Conservation (phyloP, 2,888 invertebrate genomes). For the Elysia crispata region DNA sequence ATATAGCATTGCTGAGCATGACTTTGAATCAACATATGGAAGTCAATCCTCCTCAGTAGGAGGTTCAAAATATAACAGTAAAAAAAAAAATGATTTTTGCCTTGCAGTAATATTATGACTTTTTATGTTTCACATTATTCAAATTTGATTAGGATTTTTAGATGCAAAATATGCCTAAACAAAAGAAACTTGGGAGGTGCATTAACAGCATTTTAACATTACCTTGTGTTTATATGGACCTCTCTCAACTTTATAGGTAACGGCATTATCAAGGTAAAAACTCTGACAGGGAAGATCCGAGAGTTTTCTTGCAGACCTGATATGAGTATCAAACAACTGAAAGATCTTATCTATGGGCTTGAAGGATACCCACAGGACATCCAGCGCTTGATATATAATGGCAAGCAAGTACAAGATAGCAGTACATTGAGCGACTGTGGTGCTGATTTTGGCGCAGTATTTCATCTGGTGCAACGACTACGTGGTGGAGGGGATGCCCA, state of each 20-base stretch:
- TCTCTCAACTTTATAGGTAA: neutral
- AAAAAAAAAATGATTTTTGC: no score
- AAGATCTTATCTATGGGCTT: conserved; percentile 27
- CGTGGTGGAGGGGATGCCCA: conserved; percentile 26
- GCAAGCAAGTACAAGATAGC: conserved; percentile 27
- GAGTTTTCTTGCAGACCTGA: neutral
- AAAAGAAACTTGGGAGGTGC: no score
- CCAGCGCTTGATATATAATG: conserved; percentile 35
- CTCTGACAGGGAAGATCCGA: conserved; percentile 40
- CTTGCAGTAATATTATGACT: no score
- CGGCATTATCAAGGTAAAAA: conserved; percentile 2
- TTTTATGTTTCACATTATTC: no score
- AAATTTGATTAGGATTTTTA: no score
- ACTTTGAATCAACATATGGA: no score
- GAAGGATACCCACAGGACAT: conserved; percentile 36
- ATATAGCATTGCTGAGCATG: no score
- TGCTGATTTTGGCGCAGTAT: neutral
- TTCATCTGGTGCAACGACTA: conserved; percentile 14
- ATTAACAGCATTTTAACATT: no score
- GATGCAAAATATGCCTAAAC: no score
- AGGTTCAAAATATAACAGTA: no score
- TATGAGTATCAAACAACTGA: conserved; percentile 47
- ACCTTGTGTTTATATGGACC: no score
- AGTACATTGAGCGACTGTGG: neutral
- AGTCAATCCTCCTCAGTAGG: no score